Base-by-base conservation (phyloP, 30 jellyfish, hydroid and myxozoan species). In the Aurelia aurita complex sp. Pacific region DNA sequence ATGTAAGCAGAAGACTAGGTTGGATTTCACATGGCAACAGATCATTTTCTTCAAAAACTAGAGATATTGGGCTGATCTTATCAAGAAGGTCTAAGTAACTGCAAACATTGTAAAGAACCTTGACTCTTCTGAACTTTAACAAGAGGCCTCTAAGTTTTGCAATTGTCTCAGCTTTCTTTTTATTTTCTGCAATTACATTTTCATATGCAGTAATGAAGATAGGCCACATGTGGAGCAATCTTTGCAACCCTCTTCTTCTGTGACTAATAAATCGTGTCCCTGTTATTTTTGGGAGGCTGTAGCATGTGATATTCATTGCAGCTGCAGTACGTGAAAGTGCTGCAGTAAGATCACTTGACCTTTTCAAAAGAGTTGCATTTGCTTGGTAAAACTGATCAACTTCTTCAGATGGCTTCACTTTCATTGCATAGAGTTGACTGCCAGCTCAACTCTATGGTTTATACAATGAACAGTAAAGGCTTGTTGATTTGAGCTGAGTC, bases 361-460 rank as follows among this genome's bases (percentile, higher is more conserved):
- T n/a, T n/a, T n/a, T n/a, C n/a, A n/a, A n/a, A n/a, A n/a, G n/a
- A n/a, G n/a, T n/a, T n/a, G n/a, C n/a, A n/a, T n/a, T n/a, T n/a
- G n/a, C n/a, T n/a, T n/a, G n/a, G n/a, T n/a, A n/a, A n/a, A n/a
- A n/a, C n/a, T n/a, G n/a, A n/a, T n/a, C n/a, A n/a, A n/a, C n/a
- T n/a, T n/a, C n/a, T n/a, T n/a, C n/a, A n/a, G n/a, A n/a, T n/a
- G n/a, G n/a, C n/a, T n/a, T n/a, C n/a, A n/a, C n/a, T n/a, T n/a
- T n/a, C n/a, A n/a, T n/a, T n/a, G n/a, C n/a, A 29, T 12, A 65
- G 11, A 9, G 12, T 65, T 65, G 76, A 65, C 76, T 18, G 91
- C 89, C 52, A 81, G 89, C 89, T 81, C 91, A 15, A 67, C 38
- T 36, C 91, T 67, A 52, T 81, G 91, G 79, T 81, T 81, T 59